Evolutionary conservation across 2,888 invertebrate genomes (phyloP).

Genomic region (Amphipoea lucens): DNA sequence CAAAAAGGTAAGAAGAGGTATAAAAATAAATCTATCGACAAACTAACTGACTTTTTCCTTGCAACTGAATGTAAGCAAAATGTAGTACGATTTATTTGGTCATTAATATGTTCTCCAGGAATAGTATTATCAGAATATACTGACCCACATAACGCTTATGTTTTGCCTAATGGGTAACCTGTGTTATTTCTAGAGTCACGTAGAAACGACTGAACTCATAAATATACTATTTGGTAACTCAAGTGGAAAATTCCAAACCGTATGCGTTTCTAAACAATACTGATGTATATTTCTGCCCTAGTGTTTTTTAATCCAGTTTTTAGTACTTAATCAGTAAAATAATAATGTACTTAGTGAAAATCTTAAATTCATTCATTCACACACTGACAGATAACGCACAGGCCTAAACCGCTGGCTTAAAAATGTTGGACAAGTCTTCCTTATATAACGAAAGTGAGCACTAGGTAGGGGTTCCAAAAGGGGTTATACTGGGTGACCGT

Average conservation of each 20-base stretch:
- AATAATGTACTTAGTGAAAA: background rate
- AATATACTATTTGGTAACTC: background rate
- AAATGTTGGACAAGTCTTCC: background rate
- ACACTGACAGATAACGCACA: background rate
- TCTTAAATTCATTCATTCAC: background rate
- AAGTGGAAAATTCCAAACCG: background rate
- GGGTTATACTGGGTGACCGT: background rate
- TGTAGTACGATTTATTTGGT: background rate
- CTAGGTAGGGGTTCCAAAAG: background rate
- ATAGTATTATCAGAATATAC: conserved; percentile 20
- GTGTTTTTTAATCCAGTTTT: background rate
- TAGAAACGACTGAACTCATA: conserved; percentile 13
- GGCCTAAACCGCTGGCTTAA: background rate
- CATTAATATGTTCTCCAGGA: background rate
- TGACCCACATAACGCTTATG: conserved; percentile 32
- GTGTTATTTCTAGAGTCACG: conserved; percentile 51
- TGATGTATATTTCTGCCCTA: background rate
- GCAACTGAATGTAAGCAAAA: background rate
- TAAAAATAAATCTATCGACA: background rate
- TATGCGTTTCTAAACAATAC: background rate
- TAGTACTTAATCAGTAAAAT: background rate
- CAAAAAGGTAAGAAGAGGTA: background rate
- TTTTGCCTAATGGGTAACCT: conserved; percentile 3
- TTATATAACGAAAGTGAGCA: background rate
- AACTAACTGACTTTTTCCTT: background rate